Evolutionary conservation across 2,797 vertebrate species (phyloP).

Genomic region (Amblyopsis hoosieri): DNA sequence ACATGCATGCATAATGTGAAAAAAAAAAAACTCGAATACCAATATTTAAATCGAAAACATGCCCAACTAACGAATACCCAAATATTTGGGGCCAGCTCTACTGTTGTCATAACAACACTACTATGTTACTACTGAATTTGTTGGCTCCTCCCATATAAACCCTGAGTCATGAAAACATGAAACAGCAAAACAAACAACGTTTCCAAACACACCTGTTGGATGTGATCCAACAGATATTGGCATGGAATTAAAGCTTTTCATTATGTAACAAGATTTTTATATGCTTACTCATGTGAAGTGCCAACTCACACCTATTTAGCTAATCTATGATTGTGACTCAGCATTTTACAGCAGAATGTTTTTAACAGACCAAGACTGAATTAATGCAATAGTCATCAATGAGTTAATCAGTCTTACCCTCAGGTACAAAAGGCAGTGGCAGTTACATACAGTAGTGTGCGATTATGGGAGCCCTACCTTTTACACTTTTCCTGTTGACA

Average conservation of each 20-base stretch:
- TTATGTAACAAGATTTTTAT: constrained; percentile 50
- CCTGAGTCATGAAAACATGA: background rate
- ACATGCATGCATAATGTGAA: no score
- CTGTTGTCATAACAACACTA: no score
- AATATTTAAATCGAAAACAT: no score
- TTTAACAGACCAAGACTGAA: background rate
- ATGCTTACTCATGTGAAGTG: constrained; percentile 40
- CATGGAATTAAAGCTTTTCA: constrained; percentile 24
- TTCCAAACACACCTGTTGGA: constrained; percentile 43
- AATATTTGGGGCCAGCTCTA: no score
- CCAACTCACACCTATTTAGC: constrained; percentile 14
- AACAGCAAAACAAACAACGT: background rate
- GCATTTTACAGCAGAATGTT: no score
- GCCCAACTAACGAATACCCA: no score
- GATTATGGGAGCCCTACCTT: constrained; percentile 81
- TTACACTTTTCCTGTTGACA: constrained; percentile 97
- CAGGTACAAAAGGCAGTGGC: background rate
- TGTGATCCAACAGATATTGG: background rate
- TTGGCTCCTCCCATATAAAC: no score
- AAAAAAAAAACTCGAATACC: no score
- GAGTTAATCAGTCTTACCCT: constrained; percentile 2
- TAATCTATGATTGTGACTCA: background rate
- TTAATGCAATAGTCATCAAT: background rate
- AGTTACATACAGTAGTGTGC: background rate
- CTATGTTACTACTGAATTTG: no score